Base-by-base conservation (phyloP, 2,888 invertebrate genomes). In the Perithous albicinctus region DNA sequence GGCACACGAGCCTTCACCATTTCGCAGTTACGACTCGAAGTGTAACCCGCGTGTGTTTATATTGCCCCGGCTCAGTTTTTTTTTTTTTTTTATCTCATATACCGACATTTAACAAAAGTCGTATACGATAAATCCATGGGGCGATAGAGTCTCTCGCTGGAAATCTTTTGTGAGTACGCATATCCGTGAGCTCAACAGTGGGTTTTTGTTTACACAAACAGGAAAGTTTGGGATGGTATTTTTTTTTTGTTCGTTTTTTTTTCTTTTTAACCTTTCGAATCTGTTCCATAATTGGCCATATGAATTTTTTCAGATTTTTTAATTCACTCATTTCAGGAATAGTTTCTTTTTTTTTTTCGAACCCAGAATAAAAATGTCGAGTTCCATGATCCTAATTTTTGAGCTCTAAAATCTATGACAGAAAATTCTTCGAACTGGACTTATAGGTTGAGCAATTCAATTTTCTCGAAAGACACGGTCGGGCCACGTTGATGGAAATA, bases 361-460 rank as follows among this genome's bases (percentile, higher is more conserved):
- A n/a, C n/a, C n/a, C n/a, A n/a, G n/a, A n/a, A n/a, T n/a, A n/a
- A n/a, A n/a, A n/a, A n/a, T n/a, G n/a, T n/a, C n/a, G n/a, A n/a
- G n/a, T n/a, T n/a, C n/a, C n/a, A n/a, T n/a, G n/a, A n/a, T n/a
- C n/a, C n/a, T n/a, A n/a, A n/a, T n/a, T n/a, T n/a, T n/a, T n/a
- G n/a, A n/a, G n/a, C n/a, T n/a, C n/a, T n/a, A n/a, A n/a, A 46
- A 46, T 46, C 1, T 18, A n/a, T 18, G 46, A 48, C 48, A 18
- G 2, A 6, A 18, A 1, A 7, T 5, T 48, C 20, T 20, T 15
- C 8, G 8, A 18, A n/a, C n/a, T 6, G 18, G 18, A 20, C 10
- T 20, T 26, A 64, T n/a, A n/a, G 64, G 26, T 35, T 63, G 80
- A 75, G 46, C 54, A 75, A 75, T 80, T 75, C 26, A 26, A 69